phyloP scores from a whole-genome alignment of 2,888 invertebrate genomes.

The Drosophila neutralis region DNA sequence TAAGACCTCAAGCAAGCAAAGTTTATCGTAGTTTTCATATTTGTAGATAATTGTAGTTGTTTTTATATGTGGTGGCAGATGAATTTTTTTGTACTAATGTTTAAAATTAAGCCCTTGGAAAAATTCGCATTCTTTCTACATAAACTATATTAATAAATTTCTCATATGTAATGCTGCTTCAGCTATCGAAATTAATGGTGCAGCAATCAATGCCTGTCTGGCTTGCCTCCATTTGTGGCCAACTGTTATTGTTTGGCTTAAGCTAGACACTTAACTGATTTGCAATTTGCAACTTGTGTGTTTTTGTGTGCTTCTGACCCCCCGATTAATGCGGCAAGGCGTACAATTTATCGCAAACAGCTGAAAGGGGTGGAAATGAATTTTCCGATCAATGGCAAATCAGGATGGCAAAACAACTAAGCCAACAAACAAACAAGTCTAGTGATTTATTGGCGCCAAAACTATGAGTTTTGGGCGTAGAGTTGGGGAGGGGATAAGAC shows the following conservation, averaged over 20 bases:
- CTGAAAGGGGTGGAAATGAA: slow-evolving; percentile 18
- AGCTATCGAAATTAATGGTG: slow-evolving; percentile 10
- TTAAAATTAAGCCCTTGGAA: background rate
- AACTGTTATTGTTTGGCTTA: slow-evolving; percentile 16
- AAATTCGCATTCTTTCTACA: background rate
- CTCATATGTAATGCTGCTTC: background rate
- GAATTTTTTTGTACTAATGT: background rate
- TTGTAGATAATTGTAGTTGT: background rate
- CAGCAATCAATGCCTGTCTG: slow-evolving; percentile 10
- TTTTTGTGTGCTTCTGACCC: slow-evolving; percentile 6
- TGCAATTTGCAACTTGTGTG: slow-evolving; percentile 34
- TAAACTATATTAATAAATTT: background rate
- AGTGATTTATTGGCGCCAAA: slow-evolving; percentile 40
- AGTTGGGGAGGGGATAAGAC: background rate
- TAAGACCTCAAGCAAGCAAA: background rate
- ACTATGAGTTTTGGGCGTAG: slow-evolving; percentile 5
- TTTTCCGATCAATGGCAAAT: slow-evolving; percentile 30
- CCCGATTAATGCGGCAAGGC: slow-evolving; percentile 19
- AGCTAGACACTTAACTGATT: slow-evolving; percentile 40
- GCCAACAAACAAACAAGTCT: slow-evolving; percentile 45
- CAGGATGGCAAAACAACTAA: slow-evolving; percentile 34
- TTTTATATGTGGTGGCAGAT: background rate
- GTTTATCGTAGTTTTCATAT: background rate
- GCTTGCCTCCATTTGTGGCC: slow-evolving; percentile 33
- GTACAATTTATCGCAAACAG: slow-evolving; percentile 5